Conservation (phyloP, 2,113 vertebrate genomes). For the Podilymbus podiceps region DNA sequence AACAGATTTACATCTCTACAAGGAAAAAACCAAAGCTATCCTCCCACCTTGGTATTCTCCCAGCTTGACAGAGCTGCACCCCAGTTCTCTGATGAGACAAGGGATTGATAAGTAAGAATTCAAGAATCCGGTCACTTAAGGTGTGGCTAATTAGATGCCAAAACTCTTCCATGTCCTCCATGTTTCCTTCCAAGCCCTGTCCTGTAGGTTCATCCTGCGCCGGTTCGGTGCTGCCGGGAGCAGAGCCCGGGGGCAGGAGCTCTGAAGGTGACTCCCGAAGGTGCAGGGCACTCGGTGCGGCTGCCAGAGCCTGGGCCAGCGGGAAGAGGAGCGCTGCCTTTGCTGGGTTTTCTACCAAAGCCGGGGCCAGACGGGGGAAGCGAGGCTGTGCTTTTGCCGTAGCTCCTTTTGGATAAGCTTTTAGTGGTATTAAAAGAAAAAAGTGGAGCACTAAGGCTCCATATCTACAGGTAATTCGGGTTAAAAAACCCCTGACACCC, state of each 20-base stretch:
- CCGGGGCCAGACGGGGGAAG: rapidly evolving
- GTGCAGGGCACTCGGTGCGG: not conserved
- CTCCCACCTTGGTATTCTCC: not conserved
- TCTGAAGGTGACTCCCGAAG: constrained; percentile 49
- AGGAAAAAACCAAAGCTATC: not conserved
- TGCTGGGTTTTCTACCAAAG: rapidly evolving
- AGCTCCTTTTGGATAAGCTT: not conserved
- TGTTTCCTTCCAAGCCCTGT: not conserved
- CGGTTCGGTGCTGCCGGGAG: not conserved
- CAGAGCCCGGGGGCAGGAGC: not conserved
- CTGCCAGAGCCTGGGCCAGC: not conserved
- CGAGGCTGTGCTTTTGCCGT: rapidly evolving
- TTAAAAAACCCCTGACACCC: not conserved
- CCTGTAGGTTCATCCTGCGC: not conserved
- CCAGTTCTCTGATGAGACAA: rapidly evolving
- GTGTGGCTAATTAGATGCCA: not conserved
- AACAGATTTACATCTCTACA: constrained; percentile 52
- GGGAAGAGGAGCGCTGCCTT: not conserved
- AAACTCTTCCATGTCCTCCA: rapidly evolving
- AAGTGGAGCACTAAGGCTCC: not conserved
- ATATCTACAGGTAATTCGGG: not conserved
- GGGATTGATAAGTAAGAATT: not conserved
- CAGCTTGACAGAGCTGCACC: not conserved
- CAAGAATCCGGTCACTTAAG: not conserved
- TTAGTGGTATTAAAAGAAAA: not conserved